Conservation (phyloP, 2,113 vertebrate species). For the Chloroceryle aenea region DNA sequence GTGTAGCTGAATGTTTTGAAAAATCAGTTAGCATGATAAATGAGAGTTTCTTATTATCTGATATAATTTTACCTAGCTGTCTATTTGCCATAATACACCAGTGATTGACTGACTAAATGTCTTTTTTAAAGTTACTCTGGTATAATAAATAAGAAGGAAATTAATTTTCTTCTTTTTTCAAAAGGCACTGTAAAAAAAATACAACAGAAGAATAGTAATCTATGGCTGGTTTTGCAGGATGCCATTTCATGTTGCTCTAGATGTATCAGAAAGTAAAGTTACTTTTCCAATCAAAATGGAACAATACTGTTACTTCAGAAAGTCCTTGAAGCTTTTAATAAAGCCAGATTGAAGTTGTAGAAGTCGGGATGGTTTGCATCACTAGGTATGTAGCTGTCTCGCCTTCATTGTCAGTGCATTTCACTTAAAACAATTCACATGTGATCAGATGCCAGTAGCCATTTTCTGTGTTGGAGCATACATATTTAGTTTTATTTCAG, state of each 20-base stretch:
- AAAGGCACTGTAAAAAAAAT: background rate
- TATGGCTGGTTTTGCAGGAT: background rate
- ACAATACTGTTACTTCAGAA: background rate
- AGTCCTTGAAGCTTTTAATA: background rate
- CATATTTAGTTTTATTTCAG: background rate
- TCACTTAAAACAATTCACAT: background rate
- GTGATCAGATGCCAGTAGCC: background rate
- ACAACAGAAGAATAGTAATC: background rate
- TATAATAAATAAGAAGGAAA: background rate
- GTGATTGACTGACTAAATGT: slow-evolving; percentile 31
- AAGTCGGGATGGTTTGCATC: background rate
- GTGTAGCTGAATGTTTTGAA: slow-evolving; percentile 8
- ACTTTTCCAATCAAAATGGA: background rate
- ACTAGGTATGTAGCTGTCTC: background rate
- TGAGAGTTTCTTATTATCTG: slow-evolving; percentile 20
- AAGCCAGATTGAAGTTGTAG: background rate
- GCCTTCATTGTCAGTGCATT: background rate
- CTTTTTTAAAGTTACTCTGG: background rate
- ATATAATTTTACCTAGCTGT: slow-evolving; percentile 42
- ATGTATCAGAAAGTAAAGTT: background rate
- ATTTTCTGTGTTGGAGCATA: background rate
- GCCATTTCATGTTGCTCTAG: background rate
- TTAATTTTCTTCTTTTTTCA: background rate
- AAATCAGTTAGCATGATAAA: slow-evolving; percentile 41
- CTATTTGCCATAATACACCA: slow-evolving; percentile 23